Percentiles rank a stretch among this genome's conserved stretches.
Evolutionary conservation across 2,113 vertebrate species (phyloP).

Genomic region (Turdus rufiventris): DNA sequence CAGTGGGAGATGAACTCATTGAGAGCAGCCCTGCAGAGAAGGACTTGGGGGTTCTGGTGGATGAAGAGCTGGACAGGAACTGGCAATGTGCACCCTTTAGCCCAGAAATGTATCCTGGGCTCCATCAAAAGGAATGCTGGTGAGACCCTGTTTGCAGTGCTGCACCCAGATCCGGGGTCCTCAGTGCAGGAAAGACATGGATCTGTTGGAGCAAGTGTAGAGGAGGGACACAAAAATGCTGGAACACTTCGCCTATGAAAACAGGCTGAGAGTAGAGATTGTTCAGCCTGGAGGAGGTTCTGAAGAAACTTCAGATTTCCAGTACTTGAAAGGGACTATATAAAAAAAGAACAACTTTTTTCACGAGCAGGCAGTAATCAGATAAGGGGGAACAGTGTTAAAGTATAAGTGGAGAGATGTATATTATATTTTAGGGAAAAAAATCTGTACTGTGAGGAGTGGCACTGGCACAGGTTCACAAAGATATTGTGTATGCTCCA

Average conservation of each 20-base stretch:
- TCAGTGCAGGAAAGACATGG: not conserved
- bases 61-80: not conserved
- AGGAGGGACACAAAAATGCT: not conserved
- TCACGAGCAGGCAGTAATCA: not conserved
- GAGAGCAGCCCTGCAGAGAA: not conserved
- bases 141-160: not conserved
- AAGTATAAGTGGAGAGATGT: not conserved
- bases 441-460: not conserved
- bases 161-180: not conserved
- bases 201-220: not conserved
- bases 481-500: not conserved
- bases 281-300: not conserved
- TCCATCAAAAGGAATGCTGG: not conserved
- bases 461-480: not conserved
- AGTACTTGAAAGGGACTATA: not conserved
- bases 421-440: not conserved
- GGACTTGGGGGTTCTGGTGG: not conserved
- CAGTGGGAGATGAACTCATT: not conserved
- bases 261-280: not conserved
- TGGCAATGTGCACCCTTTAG: not conserved
- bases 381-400: not conserved
- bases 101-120: too few species aligned
- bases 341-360: not conserved
- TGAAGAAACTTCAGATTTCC: not conserved
- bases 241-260: not conserved